Percentiles rank a stretch among this genome's conserved stretches.
Conservation (phyloP, 2,113 vertebrate genomes). For the Takifugu bimaculatus region DNA sequence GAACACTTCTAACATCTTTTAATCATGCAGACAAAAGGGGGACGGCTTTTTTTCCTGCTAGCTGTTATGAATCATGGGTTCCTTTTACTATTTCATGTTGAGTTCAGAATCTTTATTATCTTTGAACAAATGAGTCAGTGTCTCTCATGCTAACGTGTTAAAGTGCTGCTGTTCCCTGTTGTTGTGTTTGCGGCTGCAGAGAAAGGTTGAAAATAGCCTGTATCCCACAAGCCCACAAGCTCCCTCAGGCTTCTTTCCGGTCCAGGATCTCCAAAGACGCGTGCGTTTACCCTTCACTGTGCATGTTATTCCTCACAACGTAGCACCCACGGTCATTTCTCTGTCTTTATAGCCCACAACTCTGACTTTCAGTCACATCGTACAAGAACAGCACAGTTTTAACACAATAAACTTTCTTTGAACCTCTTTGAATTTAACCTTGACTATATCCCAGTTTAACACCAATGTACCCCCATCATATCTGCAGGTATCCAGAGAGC, state of each 20-base stretch:
- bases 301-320: constrained; percentile 68
- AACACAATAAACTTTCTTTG: background rate
- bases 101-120: constrained; percentile 22
- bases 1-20: background rate
- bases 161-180: constrained; percentile 39
- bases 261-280: constrained; percentile 66
- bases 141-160: constrained; percentile 46
- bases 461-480: too few relatives aligned
- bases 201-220: constrained; percentile 74
- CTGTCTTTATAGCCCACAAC: constrained; percentile 56
- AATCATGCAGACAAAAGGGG: too few relatives aligned
- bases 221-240: constrained; percentile 61
- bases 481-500: too few relatives aligned
- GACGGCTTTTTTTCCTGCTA: background rate
- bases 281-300: constrained; percentile 69
- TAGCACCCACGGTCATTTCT: constrained; percentile 59
- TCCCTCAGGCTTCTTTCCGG: constrained; percentile 65
- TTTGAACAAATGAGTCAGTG: constrained; percentile 43
- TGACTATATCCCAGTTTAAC: too few relatives aligned
- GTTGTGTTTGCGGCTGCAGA: constrained; percentile 40
- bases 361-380: constrained; percentile 58
- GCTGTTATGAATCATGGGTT: background rate
- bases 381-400: background rate
- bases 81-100: constrained; percentile 26
- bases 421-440: background rate